phyloP scores from a whole-genome alignment of 2,888 invertebrate species.

The Melinaea menophilus region DNA sequence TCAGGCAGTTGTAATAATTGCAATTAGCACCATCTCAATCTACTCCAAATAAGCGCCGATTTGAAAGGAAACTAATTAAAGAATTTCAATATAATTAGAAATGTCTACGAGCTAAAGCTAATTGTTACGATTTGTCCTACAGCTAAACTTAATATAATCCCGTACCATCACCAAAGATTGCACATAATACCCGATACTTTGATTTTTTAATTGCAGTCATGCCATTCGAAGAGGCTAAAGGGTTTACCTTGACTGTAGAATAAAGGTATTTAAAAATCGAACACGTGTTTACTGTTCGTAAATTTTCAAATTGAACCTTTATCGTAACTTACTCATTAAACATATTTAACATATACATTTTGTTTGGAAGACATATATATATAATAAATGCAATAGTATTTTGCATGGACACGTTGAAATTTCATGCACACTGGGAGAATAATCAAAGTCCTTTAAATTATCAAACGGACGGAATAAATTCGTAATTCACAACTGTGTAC shows the following conservation, averaged over 20 bases:
- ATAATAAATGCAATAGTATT: conserved; percentile 15
- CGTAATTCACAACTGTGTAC: conserved; percentile 46
- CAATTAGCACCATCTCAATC: conserved; percentile 62
- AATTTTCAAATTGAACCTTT: conserved; percentile 34
- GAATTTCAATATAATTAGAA: conserved; percentile 47
- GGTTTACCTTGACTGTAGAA: conserved; percentile 68
- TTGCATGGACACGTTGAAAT: conserved; percentile 3
- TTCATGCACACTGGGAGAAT: conserved; percentile 42
- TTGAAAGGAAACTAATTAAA: conserved; percentile 66
- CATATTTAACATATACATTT: conserved; percentile 45
- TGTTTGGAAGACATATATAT: conserved; percentile 66
- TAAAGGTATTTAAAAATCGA: conserved; percentile 69
- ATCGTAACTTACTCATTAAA: conserved; percentile 38
- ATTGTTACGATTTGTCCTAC: conserved; percentile 37
- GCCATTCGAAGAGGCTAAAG: conserved; percentile 57
- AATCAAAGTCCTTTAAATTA: conserved; percentile 19
- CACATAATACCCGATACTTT: conserved; percentile 90
- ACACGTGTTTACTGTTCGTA: conserved; percentile 53
- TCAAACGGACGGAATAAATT: conserved; percentile 71
- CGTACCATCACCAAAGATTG: conserved; percentile 87
- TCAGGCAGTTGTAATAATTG: conserved; percentile 44
- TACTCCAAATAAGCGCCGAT: conserved; percentile 50
- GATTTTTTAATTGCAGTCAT: conserved; percentile 77
- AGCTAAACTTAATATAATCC: conserved; percentile 65
- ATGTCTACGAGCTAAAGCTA: conserved; percentile 49